phyloP scores from a whole-genome alignment of 1,140 invertebrate species.

The Cydia strobilella region DNA sequence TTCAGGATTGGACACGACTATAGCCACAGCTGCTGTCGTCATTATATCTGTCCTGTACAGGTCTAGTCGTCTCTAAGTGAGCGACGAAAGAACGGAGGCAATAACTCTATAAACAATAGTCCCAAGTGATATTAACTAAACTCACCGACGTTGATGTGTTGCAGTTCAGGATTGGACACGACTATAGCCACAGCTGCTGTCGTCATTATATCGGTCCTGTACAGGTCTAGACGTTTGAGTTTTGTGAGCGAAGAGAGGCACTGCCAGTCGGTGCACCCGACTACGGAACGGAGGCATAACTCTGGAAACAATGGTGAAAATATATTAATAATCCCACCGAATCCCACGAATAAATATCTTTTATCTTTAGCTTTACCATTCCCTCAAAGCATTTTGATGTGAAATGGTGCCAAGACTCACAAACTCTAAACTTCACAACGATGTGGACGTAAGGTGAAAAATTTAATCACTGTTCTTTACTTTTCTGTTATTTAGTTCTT shows the following conservation, averaged over 20 bases:
- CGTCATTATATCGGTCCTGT: conserved; percentile 85
- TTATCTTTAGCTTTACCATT: too few species aligned
- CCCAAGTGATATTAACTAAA: too few species aligned
- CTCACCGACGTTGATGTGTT: conserved; percentile 88
- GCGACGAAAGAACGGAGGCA: neutral
- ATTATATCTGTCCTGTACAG: conserved; percentile 87
- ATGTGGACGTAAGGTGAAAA: too few species aligned
- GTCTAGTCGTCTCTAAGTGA: conserved; percentile 85
- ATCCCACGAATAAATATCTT: too few species aligned
- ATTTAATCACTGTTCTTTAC: too few species aligned
- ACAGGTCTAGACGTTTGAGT: conserved; percentile 88
- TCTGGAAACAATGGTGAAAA: conserved; percentile 64
- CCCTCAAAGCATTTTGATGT: too few species aligned
- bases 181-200: conserved; percentile 84
- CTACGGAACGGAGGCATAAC: conserved; percentile 45
- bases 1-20: conserved; percentile 84
- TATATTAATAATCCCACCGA: conserved; percentile 25
- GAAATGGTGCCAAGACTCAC: too few species aligned
- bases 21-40: conserved; percentile 82
- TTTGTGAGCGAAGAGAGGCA: conserved; percentile 59
- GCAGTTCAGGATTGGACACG: conserved; percentile 83
- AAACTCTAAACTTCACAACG: too few species aligned
- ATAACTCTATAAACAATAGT: too few species aligned
- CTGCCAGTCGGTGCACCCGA: conserved; percentile 80
- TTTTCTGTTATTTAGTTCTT: too few species aligned